These are phyloP conservation scores for Chloroceryle aenea DNA, from an alignment of 2,113 vertebrate genomes.

Conservation along the genomic window DNA sequence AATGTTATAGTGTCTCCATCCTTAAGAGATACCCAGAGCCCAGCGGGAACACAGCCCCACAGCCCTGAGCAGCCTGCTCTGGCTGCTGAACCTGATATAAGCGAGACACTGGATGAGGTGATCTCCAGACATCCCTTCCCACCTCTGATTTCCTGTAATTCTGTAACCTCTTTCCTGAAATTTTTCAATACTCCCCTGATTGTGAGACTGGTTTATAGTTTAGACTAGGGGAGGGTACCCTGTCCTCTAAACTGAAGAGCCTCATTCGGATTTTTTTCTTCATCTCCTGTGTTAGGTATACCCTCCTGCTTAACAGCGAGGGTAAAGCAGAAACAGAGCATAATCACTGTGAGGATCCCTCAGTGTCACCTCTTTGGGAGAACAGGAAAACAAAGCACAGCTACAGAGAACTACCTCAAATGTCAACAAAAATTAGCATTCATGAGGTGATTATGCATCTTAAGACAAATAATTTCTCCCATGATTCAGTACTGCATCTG, in stretches of 20 bases:
- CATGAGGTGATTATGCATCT: background rate
- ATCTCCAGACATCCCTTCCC: background rate
- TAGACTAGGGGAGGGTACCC: background rate
- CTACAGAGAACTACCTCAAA: background rate
- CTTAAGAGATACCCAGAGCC: background rate
- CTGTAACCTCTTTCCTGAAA: background rate
- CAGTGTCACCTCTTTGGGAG: background rate
- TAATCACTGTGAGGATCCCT: background rate
- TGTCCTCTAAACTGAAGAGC: background rate
- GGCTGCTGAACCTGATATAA: background rate
- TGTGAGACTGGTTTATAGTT: background rate
- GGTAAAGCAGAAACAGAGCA: background rate
- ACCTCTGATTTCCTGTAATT: background rate
- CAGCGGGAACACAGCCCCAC: background rate
- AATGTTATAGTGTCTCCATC: background rate
- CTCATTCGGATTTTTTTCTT: background rate
- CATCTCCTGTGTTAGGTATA: background rate
- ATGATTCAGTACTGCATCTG: background rate
- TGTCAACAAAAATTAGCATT: background rate
- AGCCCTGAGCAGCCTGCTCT: background rate
- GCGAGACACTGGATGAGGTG: accelerated
- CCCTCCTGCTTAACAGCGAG: background rate
- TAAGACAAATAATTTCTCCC: background rate
- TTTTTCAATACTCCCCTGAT: background rate
- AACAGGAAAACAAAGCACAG: background rate